Conservation (phyloP, 2,113 vertebrate species). For the Leucosticte australis region DNA sequence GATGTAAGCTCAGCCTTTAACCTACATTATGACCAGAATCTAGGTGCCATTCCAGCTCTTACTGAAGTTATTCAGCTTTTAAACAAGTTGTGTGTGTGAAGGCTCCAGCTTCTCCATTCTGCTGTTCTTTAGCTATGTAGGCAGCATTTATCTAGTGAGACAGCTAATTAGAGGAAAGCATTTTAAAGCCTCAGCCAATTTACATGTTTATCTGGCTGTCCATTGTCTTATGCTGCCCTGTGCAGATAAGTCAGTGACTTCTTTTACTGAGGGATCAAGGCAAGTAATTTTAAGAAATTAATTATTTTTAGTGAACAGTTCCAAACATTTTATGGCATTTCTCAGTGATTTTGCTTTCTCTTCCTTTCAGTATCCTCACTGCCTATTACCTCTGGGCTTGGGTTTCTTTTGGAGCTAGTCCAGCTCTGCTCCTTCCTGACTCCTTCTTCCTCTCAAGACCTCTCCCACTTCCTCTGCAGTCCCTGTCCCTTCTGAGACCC, state of each 20-base stretch:
- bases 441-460: background rate
- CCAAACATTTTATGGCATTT: background rate
- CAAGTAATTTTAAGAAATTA: background rate
- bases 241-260: background rate
- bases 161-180: background rate
- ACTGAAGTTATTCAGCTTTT: background rate
- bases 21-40: slow-evolving; percentile 39
- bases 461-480: fast-evolving
- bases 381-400: background rate
- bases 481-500: background rate
- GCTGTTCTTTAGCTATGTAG: background rate
- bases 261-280: background rate
- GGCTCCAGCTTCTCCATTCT: background rate
- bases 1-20: slow-evolving; percentile 45
- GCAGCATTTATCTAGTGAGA: background rate
- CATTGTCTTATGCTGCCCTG: background rate
- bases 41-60: slow-evolving; percentile 9
- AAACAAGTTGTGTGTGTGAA: background rate
- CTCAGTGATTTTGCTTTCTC: background rate
- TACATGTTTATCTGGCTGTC: background rate
- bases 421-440: background rate
- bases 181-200: background rate
- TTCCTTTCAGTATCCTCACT: background rate
- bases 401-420: background rate
- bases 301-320: background rate